Conservation (phyloP, 2,113 vertebrate genomes). For the Lamprologus lemairii region DNA sequence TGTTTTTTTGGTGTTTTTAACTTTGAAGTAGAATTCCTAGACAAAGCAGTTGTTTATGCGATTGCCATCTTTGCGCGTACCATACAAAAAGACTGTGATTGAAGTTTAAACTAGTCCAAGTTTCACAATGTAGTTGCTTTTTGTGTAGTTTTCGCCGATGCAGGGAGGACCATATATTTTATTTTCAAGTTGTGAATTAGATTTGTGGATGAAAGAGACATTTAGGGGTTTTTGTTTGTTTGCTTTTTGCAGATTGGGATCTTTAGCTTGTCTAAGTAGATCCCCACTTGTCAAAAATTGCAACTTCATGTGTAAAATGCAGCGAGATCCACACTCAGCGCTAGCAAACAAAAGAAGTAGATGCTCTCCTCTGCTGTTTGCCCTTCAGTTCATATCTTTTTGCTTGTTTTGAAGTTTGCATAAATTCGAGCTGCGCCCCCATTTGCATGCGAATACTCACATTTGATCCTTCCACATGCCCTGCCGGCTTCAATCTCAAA, state of each 20-base stretch:
- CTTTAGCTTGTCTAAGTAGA: neutral
- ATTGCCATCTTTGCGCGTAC: conserved; percentile 10
- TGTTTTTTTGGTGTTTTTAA: neutral
- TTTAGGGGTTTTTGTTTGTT: neutral
- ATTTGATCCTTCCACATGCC: neutral
- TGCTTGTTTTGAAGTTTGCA: conserved; percentile 16
- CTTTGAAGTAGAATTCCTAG: conserved; percentile 15
- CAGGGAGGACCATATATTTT: neutral
- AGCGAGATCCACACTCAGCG: neutral
- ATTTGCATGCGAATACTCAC: conserved; percentile 53
- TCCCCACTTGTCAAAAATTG: neutral
- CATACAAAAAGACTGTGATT: neutral
- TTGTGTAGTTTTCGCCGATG: neutral
- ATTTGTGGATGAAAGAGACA: neutral
- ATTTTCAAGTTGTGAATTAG: neutral
- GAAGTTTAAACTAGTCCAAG: neutral
- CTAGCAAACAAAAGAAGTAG: conserved; percentile 7
- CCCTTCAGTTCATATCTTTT: neutral
- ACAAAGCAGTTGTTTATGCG: conserved; percentile 18
- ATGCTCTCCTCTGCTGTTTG: conserved; percentile 1
- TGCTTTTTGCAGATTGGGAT: neutral
- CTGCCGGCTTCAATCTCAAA: neutral
- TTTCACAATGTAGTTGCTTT: neutral
- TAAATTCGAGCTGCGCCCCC: conserved; percentile 32
- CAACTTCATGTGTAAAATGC: neutral